Conservation (phyloP, 23 tunicate genomes). For the Botrylloides violaceus region DNA sequence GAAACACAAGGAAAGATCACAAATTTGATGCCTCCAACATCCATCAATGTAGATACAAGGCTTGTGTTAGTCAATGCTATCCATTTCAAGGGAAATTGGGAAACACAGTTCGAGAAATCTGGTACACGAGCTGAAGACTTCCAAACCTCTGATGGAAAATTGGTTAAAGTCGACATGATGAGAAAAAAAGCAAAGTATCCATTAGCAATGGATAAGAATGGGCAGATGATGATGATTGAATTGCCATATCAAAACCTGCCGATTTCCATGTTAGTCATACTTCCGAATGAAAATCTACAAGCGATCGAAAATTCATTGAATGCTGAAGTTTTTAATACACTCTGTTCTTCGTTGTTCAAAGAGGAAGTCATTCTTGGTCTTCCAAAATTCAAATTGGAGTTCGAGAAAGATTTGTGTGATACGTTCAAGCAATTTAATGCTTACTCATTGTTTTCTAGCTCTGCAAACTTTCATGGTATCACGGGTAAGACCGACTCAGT, state of each 20-base stretch:
- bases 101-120: slow-evolving; percentile 18
- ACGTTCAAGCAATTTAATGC: slow-evolving; percentile 33
- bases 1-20: slow-evolving; percentile 45
- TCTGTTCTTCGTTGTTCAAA: too few species aligned
- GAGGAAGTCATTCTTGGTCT: slow-evolving; percentile 33
- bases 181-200: slow-evolving; percentile 1
- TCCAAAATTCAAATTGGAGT: slow-evolving; percentile 61
- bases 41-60: slow-evolving; percentile 10
- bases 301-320: too few species aligned
- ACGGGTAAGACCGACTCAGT: neutral
- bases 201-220: too few species aligned
- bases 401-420: slow-evolving; percentile 17
- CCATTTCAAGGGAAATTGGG: slow-evolving; percentile 74
- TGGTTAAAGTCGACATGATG: slow-evolving; percentile 51
- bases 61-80: slow-evolving; percentile 64
- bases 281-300: too few species aligned
- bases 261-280: too few species aligned
- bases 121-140: slow-evolving; percentile 29
- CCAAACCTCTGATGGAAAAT: slow-evolving; percentile 5
- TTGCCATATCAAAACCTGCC: too few species aligned
- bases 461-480: slow-evolving; percentile 45
- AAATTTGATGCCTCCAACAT: slow-evolving; percentile 41
- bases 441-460: slow-evolving; percentile 27
- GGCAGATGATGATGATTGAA: too few species aligned
- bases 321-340: too few species aligned